Percentiles rank a stretch among this genome's conserved stretches.
Evolutionary conservation across 2,888 invertebrate species (phyloP).

Genomic region (Elegia similella): DNA sequence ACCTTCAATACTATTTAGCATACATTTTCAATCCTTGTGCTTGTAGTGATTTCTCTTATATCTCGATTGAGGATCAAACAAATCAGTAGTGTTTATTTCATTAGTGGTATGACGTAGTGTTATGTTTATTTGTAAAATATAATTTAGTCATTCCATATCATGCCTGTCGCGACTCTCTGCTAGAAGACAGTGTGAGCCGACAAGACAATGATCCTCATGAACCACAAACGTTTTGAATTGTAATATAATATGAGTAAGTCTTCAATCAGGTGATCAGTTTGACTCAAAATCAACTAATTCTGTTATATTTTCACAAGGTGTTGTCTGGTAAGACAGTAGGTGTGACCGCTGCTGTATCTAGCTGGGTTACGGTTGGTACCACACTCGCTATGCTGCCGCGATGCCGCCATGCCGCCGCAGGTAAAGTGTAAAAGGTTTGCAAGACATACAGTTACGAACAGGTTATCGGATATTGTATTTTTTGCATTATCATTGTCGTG

Average conservation of each 20-base stretch:
- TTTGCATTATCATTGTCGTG: conserved; percentile 69
- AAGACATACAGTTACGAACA: conserved; percentile 58
- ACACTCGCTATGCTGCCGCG: conserved; percentile 61
- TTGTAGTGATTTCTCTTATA: conserved; percentile 64
- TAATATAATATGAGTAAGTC: conserved; percentile 52
- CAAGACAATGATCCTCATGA: conserved; percentile 59
- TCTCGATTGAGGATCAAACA: conserved; percentile 66
- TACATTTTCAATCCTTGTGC: conserved; percentile 53
- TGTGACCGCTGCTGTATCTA: conserved; percentile 75
- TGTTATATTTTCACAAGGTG: conserved; percentile 82
- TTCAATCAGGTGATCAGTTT: conserved; percentile 64
- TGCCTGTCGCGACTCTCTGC: conserved; percentile 56
- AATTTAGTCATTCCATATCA: conserved; percentile 59
- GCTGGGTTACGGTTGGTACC: conserved; percentile 73
- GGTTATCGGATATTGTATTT: conserved; percentile 66
- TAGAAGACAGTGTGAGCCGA: conserved; percentile 61
- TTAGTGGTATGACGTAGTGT: conserved; percentile 66
- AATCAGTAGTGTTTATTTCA: conserved; percentile 56
- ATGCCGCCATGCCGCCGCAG: conserved; percentile 64
- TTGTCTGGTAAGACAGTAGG: conserved; percentile 82
- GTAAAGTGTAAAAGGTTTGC: conserved; percentile 79
- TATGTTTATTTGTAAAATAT: conserved; percentile 54
- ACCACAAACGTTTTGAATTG: conserved; percentile 57
- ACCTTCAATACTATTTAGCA: conserved; percentile 53
- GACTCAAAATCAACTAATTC: conserved; percentile 80